A percentile compares a stretch with the other conserved stretches of the same genome.
Conservation (phyloP, 35 echinoderm and acorn worm genomes). For the Chiridota heheva region DNA sequence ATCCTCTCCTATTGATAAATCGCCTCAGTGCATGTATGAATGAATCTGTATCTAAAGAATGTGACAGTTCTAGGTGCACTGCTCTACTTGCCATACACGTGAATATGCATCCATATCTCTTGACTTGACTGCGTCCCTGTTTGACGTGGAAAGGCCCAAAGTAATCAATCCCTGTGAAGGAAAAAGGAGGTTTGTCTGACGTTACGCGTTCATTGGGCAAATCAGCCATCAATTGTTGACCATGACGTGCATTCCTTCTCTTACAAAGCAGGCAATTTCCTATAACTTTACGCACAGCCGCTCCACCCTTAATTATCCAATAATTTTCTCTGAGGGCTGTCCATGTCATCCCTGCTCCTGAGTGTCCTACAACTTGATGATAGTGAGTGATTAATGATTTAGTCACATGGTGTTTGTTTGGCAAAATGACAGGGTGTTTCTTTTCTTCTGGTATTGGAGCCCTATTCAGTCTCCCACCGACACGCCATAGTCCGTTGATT, state of each 20-base stretch:
- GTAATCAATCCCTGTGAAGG: conserved; percentile 40
- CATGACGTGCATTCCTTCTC: conserved; percentile 35
- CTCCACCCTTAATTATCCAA: conserved; percentile 49
- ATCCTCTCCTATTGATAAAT: conserved; percentile 50
- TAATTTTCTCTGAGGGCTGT: conserved; percentile 35
- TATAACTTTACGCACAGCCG: conserved; percentile 35
- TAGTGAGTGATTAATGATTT: conserved; percentile 11
- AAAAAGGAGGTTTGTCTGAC: conserved; percentile 49
- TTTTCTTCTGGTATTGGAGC: conserved; percentile 18
- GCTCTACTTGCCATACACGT: conserved; percentile 47
- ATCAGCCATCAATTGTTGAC: conserved; percentile 58
- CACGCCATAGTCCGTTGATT: conserved; percentile 30
- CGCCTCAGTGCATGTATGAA: conserved; percentile 49
- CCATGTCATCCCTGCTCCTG: conserved; percentile 45
- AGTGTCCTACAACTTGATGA: conserved; percentile 34
- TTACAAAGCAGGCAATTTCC: conserved; percentile 50
- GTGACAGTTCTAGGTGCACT: conserved; percentile 53
- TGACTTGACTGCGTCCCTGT: conserved; percentile 30
- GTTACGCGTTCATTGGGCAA: conserved; percentile 51
- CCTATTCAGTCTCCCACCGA: conserved; percentile 43
- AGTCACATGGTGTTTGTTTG: conserved; percentile 35
- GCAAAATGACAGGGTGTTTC: conserved; percentile 55
- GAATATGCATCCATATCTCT: conserved; percentile 70
- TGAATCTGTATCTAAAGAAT: conserved; percentile 49
- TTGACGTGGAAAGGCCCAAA: conserved; percentile 74